Evolutionary conservation across 2,888 invertebrate species (phyloP), one percentile per base, ranked within the genome.

Genomic region (Argyresthia goedartella): DNA sequence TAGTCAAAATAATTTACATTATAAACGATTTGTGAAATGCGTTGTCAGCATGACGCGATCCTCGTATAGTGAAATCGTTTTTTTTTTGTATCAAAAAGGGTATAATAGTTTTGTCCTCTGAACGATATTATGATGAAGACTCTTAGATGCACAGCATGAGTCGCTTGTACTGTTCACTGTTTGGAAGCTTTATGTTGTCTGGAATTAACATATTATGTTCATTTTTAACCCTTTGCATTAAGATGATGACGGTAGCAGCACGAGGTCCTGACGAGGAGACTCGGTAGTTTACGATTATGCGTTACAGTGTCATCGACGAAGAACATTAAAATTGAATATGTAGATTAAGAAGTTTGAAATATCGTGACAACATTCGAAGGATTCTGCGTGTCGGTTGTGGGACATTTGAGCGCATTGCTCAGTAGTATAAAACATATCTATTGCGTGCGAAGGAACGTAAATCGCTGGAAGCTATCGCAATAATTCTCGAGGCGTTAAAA

Each of bases 1-100:
- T 65, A 60, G 65, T 63, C 73, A 68, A 76, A 76, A 76, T 74
- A 72, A 77, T 72, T 68, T 76, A 69, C 67, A 71, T 81, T 75
- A 82, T 75, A 77, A 82, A 84, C 72, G 81, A 77, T 73, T 75
- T 75, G 75, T 78, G 67, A 80, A 76, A 82, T 71, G 81, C 72
- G 62, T 69, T 84, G 84, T 86, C 86, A 86, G 86, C 86, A 78
- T 85, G 86, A 86, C 71, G 66, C 71, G 73, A 71, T 66, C 62
- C 65, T 57, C 62, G 62, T 64, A 68, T 61, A 69, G 25, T 72
- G 62, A 71, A 74, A 76, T 72, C 60, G 66, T 58, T 54, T 65
- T 70, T 70, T 74, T 74, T 72, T 61, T 57, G 57, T 59, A 6
- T 6, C 25, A 63, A 61, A 73, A 72, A 69, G 64, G 69, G 62